A percentile compares a stretch with the other conserved stretches of the same genome.
These are phyloP conservation scores for Cebus imitator DNA, from an alignment of 2,113 vertebrate species.

Conservation along the genomic window DNA sequence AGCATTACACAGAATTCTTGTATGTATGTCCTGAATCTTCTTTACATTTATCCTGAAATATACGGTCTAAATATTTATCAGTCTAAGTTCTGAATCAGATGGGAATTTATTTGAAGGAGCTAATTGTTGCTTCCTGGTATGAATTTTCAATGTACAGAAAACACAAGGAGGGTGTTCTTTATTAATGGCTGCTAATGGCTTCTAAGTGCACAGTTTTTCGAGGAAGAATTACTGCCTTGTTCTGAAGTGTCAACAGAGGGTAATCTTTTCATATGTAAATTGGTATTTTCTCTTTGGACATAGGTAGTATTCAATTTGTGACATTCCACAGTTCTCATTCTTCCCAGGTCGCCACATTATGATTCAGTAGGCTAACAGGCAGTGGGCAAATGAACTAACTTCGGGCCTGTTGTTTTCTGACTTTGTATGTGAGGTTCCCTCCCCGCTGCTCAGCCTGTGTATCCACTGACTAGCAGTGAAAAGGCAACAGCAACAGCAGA, in stretches of 20 bases:
- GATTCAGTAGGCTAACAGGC: background rate
- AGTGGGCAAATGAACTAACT: background rate
- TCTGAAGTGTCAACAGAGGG: constrained; percentile 25
- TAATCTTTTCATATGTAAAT: background rate
- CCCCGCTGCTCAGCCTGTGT: background rate
- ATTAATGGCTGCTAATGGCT: constrained; percentile 1
- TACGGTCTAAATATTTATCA: constrained; percentile 12
- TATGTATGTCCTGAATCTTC: background rate
- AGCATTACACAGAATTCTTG: background rate
- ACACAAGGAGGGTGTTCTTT: background rate
- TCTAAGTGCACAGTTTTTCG: background rate
- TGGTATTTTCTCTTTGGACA: background rate
- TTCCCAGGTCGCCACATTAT: background rate
- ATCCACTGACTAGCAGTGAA: background rate
- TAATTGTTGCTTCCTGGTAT: background rate
- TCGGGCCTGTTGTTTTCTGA: background rate
- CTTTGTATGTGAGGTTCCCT: background rate
- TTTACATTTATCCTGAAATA: background rate
- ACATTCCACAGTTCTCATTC: background rate
- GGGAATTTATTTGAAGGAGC: background rate
- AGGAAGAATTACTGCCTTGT: background rate
- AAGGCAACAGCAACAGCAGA: background rate
- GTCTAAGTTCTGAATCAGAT: background rate
- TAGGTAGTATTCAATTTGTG: background rate
- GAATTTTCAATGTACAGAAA: background rate